Percentiles rank a stretch among this genome's conserved stretches.
Evolutionary conservation across 1,140 invertebrate genomes (phyloP).

Genomic region (Drosophila suzukii): DNA sequence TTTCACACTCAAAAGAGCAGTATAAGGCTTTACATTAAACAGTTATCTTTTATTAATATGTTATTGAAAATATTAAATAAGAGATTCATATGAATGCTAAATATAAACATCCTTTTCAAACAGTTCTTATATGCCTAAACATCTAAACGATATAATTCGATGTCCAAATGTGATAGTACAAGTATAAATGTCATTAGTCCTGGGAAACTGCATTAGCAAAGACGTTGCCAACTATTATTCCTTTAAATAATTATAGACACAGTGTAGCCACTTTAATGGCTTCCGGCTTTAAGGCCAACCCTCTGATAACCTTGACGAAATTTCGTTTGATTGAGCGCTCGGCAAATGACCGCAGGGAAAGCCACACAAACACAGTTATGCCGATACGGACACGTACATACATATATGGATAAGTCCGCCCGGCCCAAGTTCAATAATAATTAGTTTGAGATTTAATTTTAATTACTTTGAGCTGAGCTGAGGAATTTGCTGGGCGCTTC

Average conservation of each 20-base stretch:
- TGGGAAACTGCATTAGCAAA: background rate
- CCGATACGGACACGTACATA: conserved; percentile 2
- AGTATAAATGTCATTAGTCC: background rate
- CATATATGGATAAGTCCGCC: conserved; percentile 1
- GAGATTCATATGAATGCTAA: too few relatives aligned
- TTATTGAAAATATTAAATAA: too few relatives aligned
- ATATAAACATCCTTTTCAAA: too few relatives aligned
- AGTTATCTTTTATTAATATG: too few relatives aligned
- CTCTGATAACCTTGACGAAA: conserved; percentile 65
- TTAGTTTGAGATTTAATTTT: conserved; percentile 84
- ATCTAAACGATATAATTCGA: too few relatives aligned
- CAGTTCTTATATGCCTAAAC: too few relatives aligned
- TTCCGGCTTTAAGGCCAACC: conserved; percentile 48
- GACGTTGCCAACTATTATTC: background rate
- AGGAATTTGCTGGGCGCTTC: conserved; percentile 31
- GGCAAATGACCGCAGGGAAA: conserved; percentile 61
- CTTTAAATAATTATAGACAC: background rate
- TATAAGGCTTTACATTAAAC: too few relatives aligned
- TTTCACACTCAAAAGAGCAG: too few relatives aligned
- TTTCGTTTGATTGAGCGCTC: conserved; percentile 41
- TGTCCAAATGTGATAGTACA: background rate
- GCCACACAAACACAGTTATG: conserved; percentile 17
- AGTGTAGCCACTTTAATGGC: background rate
- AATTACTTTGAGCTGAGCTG: conserved; percentile 67
- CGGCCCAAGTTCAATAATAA: conserved; percentile 73